Percentiles rank a stretch among this genome's conserved stretches.
These are phyloP conservation scores for Athalia cordata DNA, from an alignment of 2,888 invertebrate species.

Conservation along the genomic window DNA sequence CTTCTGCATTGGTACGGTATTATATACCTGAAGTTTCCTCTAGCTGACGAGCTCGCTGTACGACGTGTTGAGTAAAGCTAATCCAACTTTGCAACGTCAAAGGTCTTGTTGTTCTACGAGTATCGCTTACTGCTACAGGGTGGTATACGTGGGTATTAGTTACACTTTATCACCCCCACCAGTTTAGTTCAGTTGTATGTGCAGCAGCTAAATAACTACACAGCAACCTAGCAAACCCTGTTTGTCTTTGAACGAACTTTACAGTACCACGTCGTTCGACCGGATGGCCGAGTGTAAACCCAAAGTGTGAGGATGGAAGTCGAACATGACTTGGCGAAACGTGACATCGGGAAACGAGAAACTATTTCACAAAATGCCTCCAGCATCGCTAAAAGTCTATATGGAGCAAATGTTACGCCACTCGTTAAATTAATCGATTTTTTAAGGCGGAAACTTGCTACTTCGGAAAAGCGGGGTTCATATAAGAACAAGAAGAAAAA, in stretches of 20 bases:
- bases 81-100: conserved; percentile 36
- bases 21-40: background rate
- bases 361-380: conserved; percentile 4
- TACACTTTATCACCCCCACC: conserved; percentile 28
- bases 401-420: conserved; percentile 9
- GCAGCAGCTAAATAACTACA: conserved; percentile 29
- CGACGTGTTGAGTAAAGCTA: conserved; percentile 36
- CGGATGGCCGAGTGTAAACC: conserved; percentile 33
- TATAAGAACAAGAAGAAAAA: too few relatives aligned
- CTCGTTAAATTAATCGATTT: conserved; percentile 20
- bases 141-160: conserved; percentile 13
- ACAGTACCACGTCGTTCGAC: conserved; percentile 26
- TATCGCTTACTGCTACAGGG: conserved; percentile 24
- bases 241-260: conserved; percentile 42
- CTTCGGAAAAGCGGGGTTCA: background rate
- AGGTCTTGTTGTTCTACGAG: conserved; percentile 36
- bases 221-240: conserved; percentile 13
- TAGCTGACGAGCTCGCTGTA: conserved; percentile 10
- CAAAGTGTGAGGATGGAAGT: conserved; percentile 28
- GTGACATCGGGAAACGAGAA: conserved; percentile 28
- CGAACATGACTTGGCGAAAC: conserved; percentile 37
- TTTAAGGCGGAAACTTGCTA: background rate
- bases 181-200: background rate
- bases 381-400: background rate
- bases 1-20: background rate